Conservation (phyloP, 2,888 invertebrate species). For the Agonopterix arenella region DNA sequence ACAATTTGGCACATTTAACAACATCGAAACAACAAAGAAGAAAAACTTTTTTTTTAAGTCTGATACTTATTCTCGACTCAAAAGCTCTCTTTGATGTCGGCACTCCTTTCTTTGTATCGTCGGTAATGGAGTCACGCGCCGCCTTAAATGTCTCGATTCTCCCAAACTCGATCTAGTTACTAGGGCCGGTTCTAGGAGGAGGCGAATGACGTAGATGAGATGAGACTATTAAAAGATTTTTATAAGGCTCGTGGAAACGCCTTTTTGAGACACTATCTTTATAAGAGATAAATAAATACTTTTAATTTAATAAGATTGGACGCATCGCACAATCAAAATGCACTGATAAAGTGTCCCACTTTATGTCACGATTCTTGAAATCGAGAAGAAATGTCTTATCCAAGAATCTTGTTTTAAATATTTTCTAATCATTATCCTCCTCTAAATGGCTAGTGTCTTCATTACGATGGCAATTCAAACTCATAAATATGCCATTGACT, state of each 20-base stretch:
- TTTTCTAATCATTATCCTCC: too few species aligned
- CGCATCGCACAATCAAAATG: too few species aligned
- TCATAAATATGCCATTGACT: background rate
- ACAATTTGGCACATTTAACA: constrained; percentile 23
- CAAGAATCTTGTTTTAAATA: too few species aligned
- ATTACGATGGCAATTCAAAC: background rate
- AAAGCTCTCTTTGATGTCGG: constrained; percentile 35
- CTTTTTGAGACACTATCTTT: too few species aligned
- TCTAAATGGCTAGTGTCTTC: too few species aligned
- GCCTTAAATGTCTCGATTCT: constrained; percentile 53
- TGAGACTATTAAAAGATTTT: too few species aligned
- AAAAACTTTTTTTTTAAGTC: constrained; percentile 16
- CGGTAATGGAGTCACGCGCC: constrained; percentile 55
- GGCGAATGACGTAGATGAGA: background rate
- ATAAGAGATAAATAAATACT: too few species aligned
- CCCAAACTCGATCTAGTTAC: constrained; percentile 38
- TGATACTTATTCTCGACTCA: background rate
- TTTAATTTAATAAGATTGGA: too few species aligned
- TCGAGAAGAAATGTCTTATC: too few species aligned
- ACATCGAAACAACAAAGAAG: constrained; percentile 14
- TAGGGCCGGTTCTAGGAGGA: constrained; percentile 1
- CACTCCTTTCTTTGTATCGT: constrained; percentile 38
- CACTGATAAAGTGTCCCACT: too few species aligned
- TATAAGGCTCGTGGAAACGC: too few species aligned
- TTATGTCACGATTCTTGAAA: too few species aligned